Conservation (phyloP, 2,113 vertebrate species). For the Cinclus mexicanus region DNA sequence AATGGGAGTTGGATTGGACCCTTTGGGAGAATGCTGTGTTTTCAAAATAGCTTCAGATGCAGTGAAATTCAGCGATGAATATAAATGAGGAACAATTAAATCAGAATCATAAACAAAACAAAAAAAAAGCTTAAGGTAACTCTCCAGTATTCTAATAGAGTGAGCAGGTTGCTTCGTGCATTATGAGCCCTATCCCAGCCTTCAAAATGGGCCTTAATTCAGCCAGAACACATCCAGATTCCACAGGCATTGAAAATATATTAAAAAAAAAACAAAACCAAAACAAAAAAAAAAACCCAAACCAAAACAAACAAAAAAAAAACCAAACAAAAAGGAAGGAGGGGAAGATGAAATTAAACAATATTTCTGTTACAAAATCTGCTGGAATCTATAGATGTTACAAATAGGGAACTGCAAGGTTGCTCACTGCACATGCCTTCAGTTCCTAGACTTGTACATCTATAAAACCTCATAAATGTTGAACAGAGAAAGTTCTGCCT, state of each 20-base stretch:
- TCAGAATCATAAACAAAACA: not conserved
- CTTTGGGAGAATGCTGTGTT: conserved; percentile 39
- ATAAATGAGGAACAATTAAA: conserved; percentile 60
- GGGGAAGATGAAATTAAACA: not conserved
- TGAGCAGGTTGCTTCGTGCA: not conserved
- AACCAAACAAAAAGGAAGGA: accelerated
- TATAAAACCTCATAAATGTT: not conserved
- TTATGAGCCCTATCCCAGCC: not conserved
- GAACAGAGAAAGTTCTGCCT: not conserved
- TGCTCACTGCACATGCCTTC: not conserved
- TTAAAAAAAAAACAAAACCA: too few species aligned
- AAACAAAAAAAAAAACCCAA: too few species aligned
- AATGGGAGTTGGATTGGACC: conserved; percentile 56
- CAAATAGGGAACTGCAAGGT: not conserved
- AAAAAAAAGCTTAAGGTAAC: not conserved
- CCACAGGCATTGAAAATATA: not conserved
- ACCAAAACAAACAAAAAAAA: too few species aligned
- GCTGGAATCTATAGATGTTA: not conserved
- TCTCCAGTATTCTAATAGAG: not conserved
- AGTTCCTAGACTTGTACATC: not conserved
- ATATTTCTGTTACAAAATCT: not conserved
- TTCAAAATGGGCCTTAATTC: not conserved
- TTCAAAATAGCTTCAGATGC: conserved; percentile 54
- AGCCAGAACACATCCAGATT: not conserved
- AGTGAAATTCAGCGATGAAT: conserved; percentile 36